Evolutionary conservation across 64 coral and sea anemone genomes (phyloP).

Genomic region (Pachyseris speciosa): DNA sequence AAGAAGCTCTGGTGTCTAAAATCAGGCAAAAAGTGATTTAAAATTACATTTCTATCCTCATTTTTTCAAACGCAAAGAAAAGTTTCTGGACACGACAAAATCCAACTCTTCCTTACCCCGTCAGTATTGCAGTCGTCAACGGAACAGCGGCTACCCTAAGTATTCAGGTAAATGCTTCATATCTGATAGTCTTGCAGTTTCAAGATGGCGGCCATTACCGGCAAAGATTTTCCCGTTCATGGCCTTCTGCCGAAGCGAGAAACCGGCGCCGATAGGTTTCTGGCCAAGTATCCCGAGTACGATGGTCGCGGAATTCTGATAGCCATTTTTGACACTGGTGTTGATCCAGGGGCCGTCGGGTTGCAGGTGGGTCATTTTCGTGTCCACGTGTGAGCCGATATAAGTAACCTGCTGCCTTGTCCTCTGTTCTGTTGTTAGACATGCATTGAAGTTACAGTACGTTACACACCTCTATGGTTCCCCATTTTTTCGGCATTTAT

Average conservation of each 20-base stretch:
- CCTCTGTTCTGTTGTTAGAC: too few relatives aligned
- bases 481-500: too few relatives aligned
- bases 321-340: slow-evolving; percentile 95
- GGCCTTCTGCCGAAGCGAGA: slow-evolving; percentile 94
- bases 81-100: too few relatives aligned
- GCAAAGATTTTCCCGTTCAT: slow-evolving; percentile 90
- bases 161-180: neutral
- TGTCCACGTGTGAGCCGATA: too few relatives aligned
- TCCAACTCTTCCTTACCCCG: neutral
- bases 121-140: neutral
- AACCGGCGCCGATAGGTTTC: slow-evolving; percentile 91
- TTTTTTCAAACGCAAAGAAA: too few relatives aligned
- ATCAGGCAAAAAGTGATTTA: neutral
- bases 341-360: slow-evolving; percentile 93
- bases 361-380: slow-evolving; percentile 67
- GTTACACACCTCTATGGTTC: too few relatives aligned
- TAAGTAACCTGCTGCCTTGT: too few relatives aligned
- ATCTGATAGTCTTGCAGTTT: neutral
- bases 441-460: too few relatives aligned
- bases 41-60: too few relatives aligned
- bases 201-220: slow-evolving; percentile 84
- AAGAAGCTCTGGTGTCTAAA: neutral
- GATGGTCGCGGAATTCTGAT: slow-evolving; percentile 93
- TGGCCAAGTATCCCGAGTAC: slow-evolving; percentile 89
- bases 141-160: neutral